Percentiles rank a stretch among this genome's conserved stretches.
Conservation (phyloP, 2,888 invertebrate genomes). For the Syrphus vitripennis region DNA sequence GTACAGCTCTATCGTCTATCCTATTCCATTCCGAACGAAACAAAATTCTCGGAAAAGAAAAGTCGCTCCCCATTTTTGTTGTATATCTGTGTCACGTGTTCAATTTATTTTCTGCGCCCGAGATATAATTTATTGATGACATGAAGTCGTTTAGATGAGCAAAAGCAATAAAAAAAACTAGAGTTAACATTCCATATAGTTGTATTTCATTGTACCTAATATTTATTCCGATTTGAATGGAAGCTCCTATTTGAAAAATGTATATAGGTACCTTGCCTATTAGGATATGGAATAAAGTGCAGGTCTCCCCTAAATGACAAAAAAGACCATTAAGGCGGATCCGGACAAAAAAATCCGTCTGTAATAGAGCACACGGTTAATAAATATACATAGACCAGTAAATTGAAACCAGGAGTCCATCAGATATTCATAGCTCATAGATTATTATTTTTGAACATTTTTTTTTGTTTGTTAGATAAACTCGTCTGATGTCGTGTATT, state of each 20-base stretch:
- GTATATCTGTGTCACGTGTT: slow-evolving; percentile 61
- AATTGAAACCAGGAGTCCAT: slow-evolving; percentile 4
- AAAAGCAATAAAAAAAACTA: slow-evolving; percentile 44
- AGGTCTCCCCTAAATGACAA: slow-evolving; percentile 10
- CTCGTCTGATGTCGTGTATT: neutral
- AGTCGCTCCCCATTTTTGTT: slow-evolving; percentile 17
- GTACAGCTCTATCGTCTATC: neutral
- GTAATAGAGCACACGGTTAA: neutral
- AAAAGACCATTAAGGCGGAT: slow-evolving; percentile 34
- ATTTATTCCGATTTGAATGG: slow-evolving; percentile 33
- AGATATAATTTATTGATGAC: slow-evolving; percentile 58
- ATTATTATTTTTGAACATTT: neutral
- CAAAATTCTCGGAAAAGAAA: slow-evolving; percentile 56
- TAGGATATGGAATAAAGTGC: neutral
- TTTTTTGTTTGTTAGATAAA: neutral
- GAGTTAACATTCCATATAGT: slow-evolving; percentile 45
- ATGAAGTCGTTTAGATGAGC: slow-evolving; percentile 54
- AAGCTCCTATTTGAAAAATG: neutral
- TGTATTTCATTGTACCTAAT: neutral
- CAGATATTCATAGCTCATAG: slow-evolving; percentile 1
- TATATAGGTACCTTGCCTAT: neutral
- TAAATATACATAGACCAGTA: neutral
- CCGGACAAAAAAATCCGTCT: neutral
- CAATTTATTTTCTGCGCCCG: slow-evolving; percentile 47
- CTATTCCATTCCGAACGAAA: neutral